Evolutionary conservation across 2,888 invertebrate genomes (phyloP).

Genomic region (Silvanus unidentatus): DNA sequence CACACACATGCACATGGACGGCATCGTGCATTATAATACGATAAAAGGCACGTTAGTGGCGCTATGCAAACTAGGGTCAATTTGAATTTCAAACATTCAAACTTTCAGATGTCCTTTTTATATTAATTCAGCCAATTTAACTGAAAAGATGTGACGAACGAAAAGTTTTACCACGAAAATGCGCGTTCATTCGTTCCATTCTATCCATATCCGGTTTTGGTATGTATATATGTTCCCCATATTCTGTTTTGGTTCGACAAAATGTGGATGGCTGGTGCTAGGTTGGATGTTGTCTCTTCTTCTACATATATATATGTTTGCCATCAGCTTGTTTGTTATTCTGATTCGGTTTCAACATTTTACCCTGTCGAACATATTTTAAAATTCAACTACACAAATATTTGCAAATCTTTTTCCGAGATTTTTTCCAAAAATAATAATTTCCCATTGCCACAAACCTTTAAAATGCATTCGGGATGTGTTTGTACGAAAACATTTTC

Average conservation of each 20-base stretch:
- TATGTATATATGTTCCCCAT: no score
- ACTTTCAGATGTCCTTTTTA: constrained; percentile 14
- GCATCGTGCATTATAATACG: constrained; percentile 1
- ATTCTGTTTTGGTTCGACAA: no score
- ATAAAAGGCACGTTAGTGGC: constrained; percentile 11
- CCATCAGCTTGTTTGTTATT: constrained; percentile 8
- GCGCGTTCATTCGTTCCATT: no score
- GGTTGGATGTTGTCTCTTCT: no score
- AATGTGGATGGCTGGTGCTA: no score
- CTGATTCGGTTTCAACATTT: constrained; percentile 8
- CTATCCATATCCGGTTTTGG: constrained; percentile 1
- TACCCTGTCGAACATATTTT: constrained; percentile 5
- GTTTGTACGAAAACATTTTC: background rate
- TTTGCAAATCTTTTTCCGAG: background rate
- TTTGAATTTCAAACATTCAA: constrained; percentile 17
- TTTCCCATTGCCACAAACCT: background rate
- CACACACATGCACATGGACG: no score
- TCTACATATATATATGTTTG: background rate
- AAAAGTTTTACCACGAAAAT: constrained; percentile 5
- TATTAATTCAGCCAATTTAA: constrained; percentile 18
- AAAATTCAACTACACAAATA: background rate
- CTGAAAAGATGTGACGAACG: constrained; percentile 9
- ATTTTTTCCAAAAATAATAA: background rate
- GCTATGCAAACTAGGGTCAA: constrained; percentile 16
- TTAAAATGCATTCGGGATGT: no score